Evolutionary conservation across 2,797 vertebrate species (phyloP), one percentile per base, ranked within the genome.

Genomic region (Pempheris klunzingeri): DNA sequence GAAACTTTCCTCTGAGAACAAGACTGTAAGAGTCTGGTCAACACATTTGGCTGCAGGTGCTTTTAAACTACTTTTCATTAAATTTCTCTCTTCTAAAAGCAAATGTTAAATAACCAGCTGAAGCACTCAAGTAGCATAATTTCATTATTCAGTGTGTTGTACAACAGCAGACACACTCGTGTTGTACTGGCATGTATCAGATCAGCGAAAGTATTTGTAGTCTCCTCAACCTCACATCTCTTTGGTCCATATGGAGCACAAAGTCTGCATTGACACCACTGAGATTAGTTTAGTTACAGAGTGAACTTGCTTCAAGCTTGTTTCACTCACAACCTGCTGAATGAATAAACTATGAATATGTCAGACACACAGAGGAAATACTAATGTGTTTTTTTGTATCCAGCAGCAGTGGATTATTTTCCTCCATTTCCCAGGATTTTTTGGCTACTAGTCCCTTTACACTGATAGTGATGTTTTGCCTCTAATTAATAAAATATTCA

Each of bases 181-280:
- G 15, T 64, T 72, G 12, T 17, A 18, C 34, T 62, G 60, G 0
- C 8, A 38, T n/a, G n/a, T 13, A 36, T 26, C 53, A 55, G 39
- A 65, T n/a, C n/a, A n/a, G n/a, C n/a, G n/a, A 47, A n/a, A 44
- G 24, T 41, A 67, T 60, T 34, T 65, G 52, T n/a, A 15, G 32
- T 20, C n/a, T n/a, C 50, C 13, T 32, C 30, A 32, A 4, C 30
- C 30, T 32, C 30, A 32, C 30, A 32, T 32, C 30, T 32, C 4
- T 32, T 4, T 0, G 17, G 38, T 17, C 55, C 73, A 67, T 62
- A 57, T 69, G 73, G 15, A 58, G 50, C 69, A 49, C 10, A 34
- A 49, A 24, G 24, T 53, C 50, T 57, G 67, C 47, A 44, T 64
- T 36, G 26, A 47, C 41, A 30, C 17, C n/a, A 12, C 32, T 15